Evolutionary conservation across 1,140 invertebrate species (phyloP).

Genomic region (Drosophila nannoptera): DNA sequence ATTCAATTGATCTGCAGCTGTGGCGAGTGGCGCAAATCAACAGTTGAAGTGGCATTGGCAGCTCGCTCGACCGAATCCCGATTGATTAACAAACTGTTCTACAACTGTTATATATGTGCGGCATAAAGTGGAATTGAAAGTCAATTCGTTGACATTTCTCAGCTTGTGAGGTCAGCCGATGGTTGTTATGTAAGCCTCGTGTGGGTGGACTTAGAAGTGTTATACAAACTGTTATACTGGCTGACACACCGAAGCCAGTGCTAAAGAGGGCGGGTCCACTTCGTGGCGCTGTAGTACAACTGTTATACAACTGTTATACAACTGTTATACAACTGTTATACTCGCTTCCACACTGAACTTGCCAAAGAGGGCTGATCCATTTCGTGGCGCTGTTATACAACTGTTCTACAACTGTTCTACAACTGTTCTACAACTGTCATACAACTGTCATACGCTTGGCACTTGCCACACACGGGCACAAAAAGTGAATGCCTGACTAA

Average conservation of each 20-base stretch:
- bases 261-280: no score
- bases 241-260: no score
- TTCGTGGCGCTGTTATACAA: no score
- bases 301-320: constrained; percentile 16
- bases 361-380: no score
- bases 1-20: constrained; percentile 18
- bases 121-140: no score
- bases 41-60: constrained; percentile 13
- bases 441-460: not conserved
- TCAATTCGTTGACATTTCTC: no score
- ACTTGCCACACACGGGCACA: not conserved
- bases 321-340: constrained; percentile 14
- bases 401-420: not conserved
- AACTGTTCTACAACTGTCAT: not conserved
- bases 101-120: not conserved
- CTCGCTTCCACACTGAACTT: no score
- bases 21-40: constrained; percentile 7
- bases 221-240: not conserved
- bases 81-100: constrained; percentile 4
- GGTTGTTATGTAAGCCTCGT: no score
- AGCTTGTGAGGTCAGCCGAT: no score
- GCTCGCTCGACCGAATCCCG: not conserved
- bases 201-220: not conserved
- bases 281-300: constrained; percentile 2
- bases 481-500: not conserved